A percentile compares a stretch with the other conserved stretches of the same genome.
Conservation (phyloP, 2,888 invertebrate species). For the Drosophila subsilvestris region DNA sequence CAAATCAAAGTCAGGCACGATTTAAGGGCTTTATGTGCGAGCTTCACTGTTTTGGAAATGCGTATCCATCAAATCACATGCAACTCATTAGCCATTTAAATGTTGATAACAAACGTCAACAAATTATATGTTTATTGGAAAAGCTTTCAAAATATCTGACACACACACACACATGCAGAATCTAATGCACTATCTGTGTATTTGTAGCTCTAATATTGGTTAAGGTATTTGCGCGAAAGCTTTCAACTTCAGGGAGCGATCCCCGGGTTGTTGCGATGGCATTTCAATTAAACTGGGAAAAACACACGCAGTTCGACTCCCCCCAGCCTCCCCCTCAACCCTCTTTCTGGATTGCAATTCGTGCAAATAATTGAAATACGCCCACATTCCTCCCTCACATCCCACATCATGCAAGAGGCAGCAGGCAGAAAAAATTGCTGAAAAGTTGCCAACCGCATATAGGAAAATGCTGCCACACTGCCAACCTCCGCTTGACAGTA, state of each 20-base stretch:
- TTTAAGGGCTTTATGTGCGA: neutral
- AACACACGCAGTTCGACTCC: slow-evolving; percentile 28
- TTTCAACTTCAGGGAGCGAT: slow-evolving; percentile 25
- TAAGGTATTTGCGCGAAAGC: slow-evolving; percentile 28
- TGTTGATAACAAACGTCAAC: slow-evolving; percentile 39
- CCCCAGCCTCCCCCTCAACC: neutral
- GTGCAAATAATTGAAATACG: slow-evolving; percentile 73
- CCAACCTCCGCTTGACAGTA: slow-evolving; percentile 51
- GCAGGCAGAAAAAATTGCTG: slow-evolving; percentile 25
- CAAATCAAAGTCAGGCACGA: slow-evolving; percentile 7
- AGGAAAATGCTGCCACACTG: slow-evolving; percentile 40
- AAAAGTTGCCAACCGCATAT: slow-evolving; percentile 43
- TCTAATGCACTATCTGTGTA: slow-evolving; percentile 21
- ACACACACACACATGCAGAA: neutral
- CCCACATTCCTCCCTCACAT: slow-evolving; percentile 48
- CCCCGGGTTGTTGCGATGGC: slow-evolving; percentile 39
- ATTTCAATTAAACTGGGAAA: slow-evolving; percentile 71
- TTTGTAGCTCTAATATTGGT: slow-evolving; percentile 23
- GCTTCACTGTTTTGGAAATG: neutral
- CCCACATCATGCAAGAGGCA: slow-evolving; percentile 3
- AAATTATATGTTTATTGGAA: slow-evolving; percentile 14
- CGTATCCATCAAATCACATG: slow-evolving; percentile 43
- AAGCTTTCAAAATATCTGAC: slow-evolving; percentile 5
- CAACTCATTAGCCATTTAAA: slow-evolving; percentile 35
- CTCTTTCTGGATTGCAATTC: slow-evolving; percentile 51